Percentiles rank a stretch among this genome's conserved stretches.
Evolutionary conservation across 2,888 invertebrate species (phyloP).

Genomic region (Lissocephala sabroskyi): DNA sequence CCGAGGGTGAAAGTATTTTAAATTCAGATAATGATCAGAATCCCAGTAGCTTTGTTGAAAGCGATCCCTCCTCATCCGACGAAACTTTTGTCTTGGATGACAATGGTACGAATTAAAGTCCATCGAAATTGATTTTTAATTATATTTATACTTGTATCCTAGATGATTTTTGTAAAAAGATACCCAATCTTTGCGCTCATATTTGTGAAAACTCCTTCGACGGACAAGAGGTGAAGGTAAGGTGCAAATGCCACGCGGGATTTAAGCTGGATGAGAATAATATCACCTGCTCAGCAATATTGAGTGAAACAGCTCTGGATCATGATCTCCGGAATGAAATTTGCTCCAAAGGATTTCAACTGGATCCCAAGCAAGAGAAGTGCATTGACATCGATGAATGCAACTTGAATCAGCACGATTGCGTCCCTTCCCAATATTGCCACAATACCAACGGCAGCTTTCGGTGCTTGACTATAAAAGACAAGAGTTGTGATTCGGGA

Average conservation of each 20-base stretch:
- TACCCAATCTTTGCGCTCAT: slow-evolving; percentile 74
- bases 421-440: slow-evolving; percentile 77
- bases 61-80: slow-evolving; percentile 17
- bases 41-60: neutral
- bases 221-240: slow-evolving; percentile 68
- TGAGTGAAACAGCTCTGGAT: neutral
- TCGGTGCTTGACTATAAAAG: slow-evolving; percentile 73
- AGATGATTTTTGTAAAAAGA: slow-evolving; percentile 75
- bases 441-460: slow-evolving; percentile 81
- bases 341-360: slow-evolving; percentile 73
- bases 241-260: slow-evolving; percentile 74
- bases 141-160: neutral
- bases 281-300: slow-evolving; percentile 71
- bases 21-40: neutral
- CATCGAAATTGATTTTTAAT: neutral
- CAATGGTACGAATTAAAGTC: slow-evolving; percentile 46
- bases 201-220: slow-evolving; percentile 75
- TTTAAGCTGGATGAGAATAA: slow-evolving; percentile 74
- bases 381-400: slow-evolving; percentile 83
- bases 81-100: slow-evolving; percentile 50
- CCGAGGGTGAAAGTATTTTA: neutral
- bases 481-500: slow-evolving; percentile 71
- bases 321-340: slow-evolving; percentile 25
- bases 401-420: slow-evolving; percentile 78
- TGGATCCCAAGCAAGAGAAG: slow-evolving; percentile 66